Evolutionary conservation across 1,140 invertebrate genomes (phyloP).

Genomic region (Parasteatoda tepidariorum): DNA sequence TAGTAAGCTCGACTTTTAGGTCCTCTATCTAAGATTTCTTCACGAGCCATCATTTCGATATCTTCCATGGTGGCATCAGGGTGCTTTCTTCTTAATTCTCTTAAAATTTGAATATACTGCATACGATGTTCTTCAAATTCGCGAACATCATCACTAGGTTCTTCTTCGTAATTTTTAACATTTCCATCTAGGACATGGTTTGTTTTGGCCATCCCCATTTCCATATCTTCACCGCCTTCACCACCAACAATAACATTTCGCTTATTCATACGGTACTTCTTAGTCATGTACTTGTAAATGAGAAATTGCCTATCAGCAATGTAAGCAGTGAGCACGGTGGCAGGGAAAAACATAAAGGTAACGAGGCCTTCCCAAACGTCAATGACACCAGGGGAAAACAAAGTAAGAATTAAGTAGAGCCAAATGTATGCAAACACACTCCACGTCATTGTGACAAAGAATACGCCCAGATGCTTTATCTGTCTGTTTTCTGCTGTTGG

Average conservation of each 20-base stretch:
- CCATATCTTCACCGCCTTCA: conserved; percentile 77
- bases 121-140: conserved; percentile 91
- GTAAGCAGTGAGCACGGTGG: conserved; percentile 95
- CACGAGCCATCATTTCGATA: conserved; percentile 93
- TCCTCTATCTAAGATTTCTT: conserved; percentile 90
- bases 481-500: conserved; percentile 40
- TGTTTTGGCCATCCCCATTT: conserved; percentile 74
- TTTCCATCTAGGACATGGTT: conserved; percentile 66
- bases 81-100: conserved; percentile 87
- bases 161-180: conserved; percentile 72
- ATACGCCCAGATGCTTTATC: conserved; percentile 97
- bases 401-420: conserved; percentile 93
- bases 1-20: conserved; percentile 98
- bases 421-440: conserved; percentile 98
- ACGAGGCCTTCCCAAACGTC: conserved; percentile 77
- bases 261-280: conserved; percentile 91
- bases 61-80: conserved; percentile 86
- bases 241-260: conserved; percentile 88
- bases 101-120: conserved; percentile 91
- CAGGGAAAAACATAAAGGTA: conserved; percentile 96
- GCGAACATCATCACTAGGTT: conserved; percentile 77
- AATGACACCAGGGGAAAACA: conserved; percentile 84
- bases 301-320: conserved; percentile 91
- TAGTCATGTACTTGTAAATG: conserved; percentile 89
- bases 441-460: conserved; percentile 98